Base-by-base conservation (phyloP, 2,888 invertebrate genomes). In the Pollenia labialis region DNA sequence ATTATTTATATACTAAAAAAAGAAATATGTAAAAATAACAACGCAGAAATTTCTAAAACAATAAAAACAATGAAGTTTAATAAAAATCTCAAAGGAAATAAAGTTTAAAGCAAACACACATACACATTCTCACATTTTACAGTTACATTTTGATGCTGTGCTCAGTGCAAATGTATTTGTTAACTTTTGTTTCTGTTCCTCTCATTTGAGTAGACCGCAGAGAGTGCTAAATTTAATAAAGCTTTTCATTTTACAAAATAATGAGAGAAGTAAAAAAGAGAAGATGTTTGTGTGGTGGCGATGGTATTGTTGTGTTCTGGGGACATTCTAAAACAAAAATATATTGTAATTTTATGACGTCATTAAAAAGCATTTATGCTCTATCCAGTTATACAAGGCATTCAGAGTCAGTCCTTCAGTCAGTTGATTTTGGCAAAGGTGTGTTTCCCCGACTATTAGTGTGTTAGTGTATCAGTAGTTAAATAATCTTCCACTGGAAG, bases 111-210 rank as follows among this genome's bases (percentile, higher is more conserved):
- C 50, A 68, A 68, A 75, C 56, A 52, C 46, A 68, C 54, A 84
- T 10, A 69, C 54, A 14, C 9, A 58, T 11, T 40, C 46, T 7
- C n/a, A 40, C 58, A 46, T 50, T 71, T 52, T 9, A 54, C 60
- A n/a, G 50, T 66, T n/a, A 50, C 44, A 32, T 3, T n/a, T n/a
- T 89, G 90, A 90, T 88, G 89, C 80, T 77, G 76, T 77, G 46
- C 9, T n/a, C 10, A 32, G 14, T 74, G 58, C n/a, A 18, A 7
- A 8, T 60, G 58, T 58, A 50, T 62, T 54, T 40, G 54, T 79
- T 42, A 75, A 69, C 50, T 75, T 48, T 68, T 69, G 23, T 56
- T 46, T 46, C 18, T 62, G 44, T 58, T 72, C 7, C 66, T 77
- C 76, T 81, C 66, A 60, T 56, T 40, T 68, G 69, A 54, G 52